These are phyloP conservation scores for Zaprionus ghesquierei DNA, from an alignment of 1,140 invertebrate genomes.

Conservation along the genomic window DNA sequence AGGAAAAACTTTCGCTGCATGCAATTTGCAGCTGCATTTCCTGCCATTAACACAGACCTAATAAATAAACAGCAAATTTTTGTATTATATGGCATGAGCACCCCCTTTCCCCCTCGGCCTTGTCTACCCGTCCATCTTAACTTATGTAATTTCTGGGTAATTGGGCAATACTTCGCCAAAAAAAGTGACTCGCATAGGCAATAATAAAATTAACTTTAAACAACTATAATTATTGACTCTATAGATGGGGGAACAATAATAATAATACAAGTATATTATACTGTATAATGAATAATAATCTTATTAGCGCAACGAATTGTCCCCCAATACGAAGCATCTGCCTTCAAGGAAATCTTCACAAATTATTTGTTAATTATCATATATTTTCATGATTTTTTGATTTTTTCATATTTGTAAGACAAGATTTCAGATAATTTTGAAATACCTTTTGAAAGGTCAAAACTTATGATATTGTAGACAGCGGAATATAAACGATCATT, in stretches of 20 bases:
- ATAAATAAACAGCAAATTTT: conserved; percentile 8
- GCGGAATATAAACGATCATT: no score
- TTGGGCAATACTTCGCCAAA: conserved; percentile 2
- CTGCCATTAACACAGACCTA: conserved; percentile 61
- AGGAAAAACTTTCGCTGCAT: conserved; percentile 69
- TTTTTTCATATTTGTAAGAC: not conserved
- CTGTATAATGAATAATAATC: not conserved
- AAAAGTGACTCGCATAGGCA: not conserved
- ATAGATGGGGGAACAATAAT: not conserved
- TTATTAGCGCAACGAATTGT: not conserved
- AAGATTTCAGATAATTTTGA: not conserved
- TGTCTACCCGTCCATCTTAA: not conserved
- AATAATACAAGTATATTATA: not conserved
- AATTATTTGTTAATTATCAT: not conserved
- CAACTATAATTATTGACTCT: not conserved
- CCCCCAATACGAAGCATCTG: not conserved
- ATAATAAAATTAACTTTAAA: not conserved
- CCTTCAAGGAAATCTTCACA: not conserved
- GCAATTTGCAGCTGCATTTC: conserved; percentile 49
- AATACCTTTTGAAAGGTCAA: not conserved
- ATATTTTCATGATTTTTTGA: not conserved
- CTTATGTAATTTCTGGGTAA: conserved; percentile 27
- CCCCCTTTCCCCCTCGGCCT: not conserved
- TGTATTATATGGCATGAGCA: not conserved
- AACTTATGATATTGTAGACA: not conserved